Evolutionary conservation across 1,140 invertebrate species (phyloP).

Genomic region (Gryllus bimaculatus): DNA sequence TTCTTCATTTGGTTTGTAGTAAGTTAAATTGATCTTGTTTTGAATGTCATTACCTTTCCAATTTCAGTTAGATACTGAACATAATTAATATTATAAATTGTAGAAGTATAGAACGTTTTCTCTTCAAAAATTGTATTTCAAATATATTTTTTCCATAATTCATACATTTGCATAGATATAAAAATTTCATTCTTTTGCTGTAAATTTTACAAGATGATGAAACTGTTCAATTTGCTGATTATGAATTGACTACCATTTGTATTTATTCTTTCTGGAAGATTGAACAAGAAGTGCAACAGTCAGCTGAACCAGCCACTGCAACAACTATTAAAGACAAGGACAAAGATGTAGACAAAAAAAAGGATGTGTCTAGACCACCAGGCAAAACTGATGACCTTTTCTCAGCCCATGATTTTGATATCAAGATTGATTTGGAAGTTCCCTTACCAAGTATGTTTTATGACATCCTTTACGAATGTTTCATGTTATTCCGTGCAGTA

Average conservation of each 20-base stretch:
- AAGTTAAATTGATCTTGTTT: no score
- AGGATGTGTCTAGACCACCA: conserved; percentile 22
- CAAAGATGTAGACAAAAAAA: conserved; percentile 33
- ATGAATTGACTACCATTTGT: background rate
- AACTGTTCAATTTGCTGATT: background rate
- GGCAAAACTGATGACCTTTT: conserved; percentile 58
- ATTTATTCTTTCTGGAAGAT: background rate
- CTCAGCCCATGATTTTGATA: conserved; percentile 92
- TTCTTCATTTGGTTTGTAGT: no score
- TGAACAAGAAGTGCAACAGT: background rate
- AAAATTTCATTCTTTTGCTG: no score
- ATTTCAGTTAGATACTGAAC: no score
- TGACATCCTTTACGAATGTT: conserved; percentile 6
- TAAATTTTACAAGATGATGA: no score
- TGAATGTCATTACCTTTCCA: no score
- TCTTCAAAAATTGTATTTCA: no score
- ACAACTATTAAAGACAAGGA: conserved; percentile 25
- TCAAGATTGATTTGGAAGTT: conserved; percentile 85
- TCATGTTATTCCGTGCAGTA: background rate
- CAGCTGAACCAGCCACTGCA: conserved; percentile 11
- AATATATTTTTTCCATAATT: no score
- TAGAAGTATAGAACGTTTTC: no score
- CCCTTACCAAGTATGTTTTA: conserved; percentile 61
- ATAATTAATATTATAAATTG: no score
- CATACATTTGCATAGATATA: no score